Percentiles rank a stretch among this genome's conserved stretches.
Evolutionary conservation across 2,888 invertebrate genomes (phyloP).

Genomic region (Diarsia brunnea): DNA sequence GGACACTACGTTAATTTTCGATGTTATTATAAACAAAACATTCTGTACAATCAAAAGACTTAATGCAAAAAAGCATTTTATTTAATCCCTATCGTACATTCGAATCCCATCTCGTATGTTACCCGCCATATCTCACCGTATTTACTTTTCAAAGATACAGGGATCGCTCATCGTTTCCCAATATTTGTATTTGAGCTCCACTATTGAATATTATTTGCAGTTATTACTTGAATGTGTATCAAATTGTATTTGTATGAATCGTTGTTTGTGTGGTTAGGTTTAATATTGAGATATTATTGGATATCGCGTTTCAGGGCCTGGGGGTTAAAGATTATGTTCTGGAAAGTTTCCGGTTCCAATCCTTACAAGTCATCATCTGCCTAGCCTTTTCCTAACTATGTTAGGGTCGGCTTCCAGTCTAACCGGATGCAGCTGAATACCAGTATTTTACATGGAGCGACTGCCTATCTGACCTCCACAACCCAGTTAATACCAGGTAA

Average conservation of each 20-base stretch:
- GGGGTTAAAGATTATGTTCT: background rate
- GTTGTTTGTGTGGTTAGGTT: slow-evolving; percentile 9
- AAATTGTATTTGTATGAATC: slow-evolving; percentile 37
- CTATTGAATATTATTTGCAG: slow-evolving; percentile 45
- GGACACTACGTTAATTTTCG: too few species aligned
- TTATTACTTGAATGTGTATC: slow-evolving; percentile 42
- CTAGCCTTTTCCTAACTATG: too few species aligned
- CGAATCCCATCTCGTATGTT: slow-evolving; percentile 25
- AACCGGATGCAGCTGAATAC: too few species aligned
- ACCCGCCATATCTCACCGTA: slow-evolving; percentile 27
- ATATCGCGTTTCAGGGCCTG: background rate
- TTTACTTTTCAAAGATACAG: slow-evolving; percentile 47
- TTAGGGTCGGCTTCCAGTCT: too few species aligned
- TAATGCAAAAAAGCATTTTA: background rate
- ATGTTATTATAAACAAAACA: background rate
- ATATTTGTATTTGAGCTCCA: slow-evolving; percentile 29
- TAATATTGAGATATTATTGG: slow-evolving; percentile 22
- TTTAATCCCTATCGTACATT: background rate
- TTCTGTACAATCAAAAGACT: background rate
- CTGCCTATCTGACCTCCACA: too few species aligned
- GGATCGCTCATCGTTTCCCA: slow-evolving; percentile 29
- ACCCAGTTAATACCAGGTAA: too few species aligned
- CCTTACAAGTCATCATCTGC: background rate
- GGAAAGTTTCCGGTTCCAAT: background rate
- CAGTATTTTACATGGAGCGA: too few species aligned